Evolutionary conservation across 2,888 invertebrate species (phyloP), one percentile per base, ranked within the genome.

Genomic region (Ochropleura plecta): DNA sequence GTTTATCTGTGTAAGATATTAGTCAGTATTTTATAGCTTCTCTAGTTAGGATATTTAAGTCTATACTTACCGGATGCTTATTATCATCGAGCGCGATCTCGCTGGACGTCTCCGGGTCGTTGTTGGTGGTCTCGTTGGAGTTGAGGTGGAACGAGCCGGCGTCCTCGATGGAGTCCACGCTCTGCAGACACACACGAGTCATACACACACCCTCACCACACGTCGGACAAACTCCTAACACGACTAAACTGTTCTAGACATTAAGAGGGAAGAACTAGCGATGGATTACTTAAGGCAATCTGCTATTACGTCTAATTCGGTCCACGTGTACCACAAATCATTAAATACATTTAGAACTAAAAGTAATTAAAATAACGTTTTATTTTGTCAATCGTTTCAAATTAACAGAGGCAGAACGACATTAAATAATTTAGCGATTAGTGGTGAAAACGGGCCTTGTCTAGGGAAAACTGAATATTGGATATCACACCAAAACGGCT

Each of bases 121-220:
- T 97, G 88, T 97, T 97, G 76, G 98, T 98, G 10, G 98, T 98
- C 90, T 98, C 98, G 18, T 97, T 97, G 3, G 98, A 98, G 94
- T 98, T 98, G 89, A 97, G 96, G 86, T 97, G 97, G 90, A 98
- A 97, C 0, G 98, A 98, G 70, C 97, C 97, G 16, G 97, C 97
- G 91, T 98, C 98, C 93, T 98, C 98, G 86, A 98, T 97, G 42
- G 98, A 98, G 94, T 98, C 98, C 92, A 98, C 98, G 93, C 98
- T 98, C 98, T 99, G 96, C 79, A 40, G 76, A 85, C 74, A 86
- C 70, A 77, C 40, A 40, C 49, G 16, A 6, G 67, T 81, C 53
- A 75, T 78, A 83, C 60, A 85, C 63, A 68, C 42, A 55, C 20
- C 62, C 59, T 60, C n/a, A 57, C 55, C n/a, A 72, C 59, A 63